Percentiles rank a stretch among this genome's conserved stretches.
Conservation (phyloP, 2,113 vertebrate genomes). For the Gymnogyps californianus region DNA sequence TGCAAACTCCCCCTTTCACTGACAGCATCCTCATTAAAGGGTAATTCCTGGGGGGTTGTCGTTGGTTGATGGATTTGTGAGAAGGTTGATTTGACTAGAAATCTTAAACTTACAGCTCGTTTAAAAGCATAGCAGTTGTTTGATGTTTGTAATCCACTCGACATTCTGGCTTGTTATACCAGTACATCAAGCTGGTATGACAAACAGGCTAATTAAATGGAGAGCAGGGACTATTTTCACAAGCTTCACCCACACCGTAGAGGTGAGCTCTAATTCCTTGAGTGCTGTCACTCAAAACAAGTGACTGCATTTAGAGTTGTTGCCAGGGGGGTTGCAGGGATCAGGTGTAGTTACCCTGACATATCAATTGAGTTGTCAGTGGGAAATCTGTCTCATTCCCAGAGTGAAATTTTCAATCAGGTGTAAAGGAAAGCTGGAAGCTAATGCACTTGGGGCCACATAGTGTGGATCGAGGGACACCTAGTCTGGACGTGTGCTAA, state of each 20-base stretch:
- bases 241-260: background rate
- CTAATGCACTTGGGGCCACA: background rate
- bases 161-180: background rate
- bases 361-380: background rate
- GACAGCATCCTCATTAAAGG: background rate
- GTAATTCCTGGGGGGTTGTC: background rate
- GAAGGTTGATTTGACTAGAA: background rate
- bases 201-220: background rate
- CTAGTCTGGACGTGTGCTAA: background rate
- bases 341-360: background rate
- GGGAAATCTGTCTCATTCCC: background rate
- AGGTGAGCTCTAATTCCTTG: background rate
- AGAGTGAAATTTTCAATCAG: background rate
- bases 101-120: background rate
- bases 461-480: rapidly evolving
- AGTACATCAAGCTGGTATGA: background rate
- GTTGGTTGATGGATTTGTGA: background rate
- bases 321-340: background rate
- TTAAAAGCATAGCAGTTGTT: background rate
- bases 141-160: background rate
- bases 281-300: background rate
- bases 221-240: background rate
- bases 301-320: background rate
- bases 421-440: background rate
- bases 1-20: background rate